Evolutionary conservation across 2,113 vertebrate species (phyloP).

Genomic region (Sinocyclocheilus anshuiensis): DNA sequence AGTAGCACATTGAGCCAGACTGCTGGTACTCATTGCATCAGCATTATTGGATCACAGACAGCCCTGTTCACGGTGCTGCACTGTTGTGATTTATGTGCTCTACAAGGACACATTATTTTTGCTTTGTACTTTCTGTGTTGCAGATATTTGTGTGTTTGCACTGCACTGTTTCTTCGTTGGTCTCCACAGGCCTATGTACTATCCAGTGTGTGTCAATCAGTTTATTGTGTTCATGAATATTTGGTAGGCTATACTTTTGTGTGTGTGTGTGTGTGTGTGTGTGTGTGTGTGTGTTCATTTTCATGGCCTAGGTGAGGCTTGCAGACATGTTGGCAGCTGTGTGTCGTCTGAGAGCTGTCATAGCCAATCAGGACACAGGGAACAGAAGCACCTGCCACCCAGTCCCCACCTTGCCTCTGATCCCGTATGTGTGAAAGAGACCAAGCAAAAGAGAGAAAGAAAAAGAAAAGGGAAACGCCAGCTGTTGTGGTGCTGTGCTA

Average conservation of each 20-base stretch:
- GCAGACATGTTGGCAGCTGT: conserved; percentile 21
- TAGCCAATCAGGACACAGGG: conserved; percentile 28
- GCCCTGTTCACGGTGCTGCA: background rate
- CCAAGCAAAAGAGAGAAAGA: background rate
- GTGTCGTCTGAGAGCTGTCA: conserved; percentile 36
- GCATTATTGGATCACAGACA: conserved; percentile 27
- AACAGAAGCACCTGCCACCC: conserved; percentile 34
- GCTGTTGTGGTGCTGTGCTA: conserved; percentile 18
- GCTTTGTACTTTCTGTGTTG: background rate
- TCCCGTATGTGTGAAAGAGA: conserved; percentile 13
- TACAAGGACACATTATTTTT: conserved; percentile 17
- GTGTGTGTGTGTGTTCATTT: background rate
- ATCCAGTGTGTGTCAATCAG: background rate
- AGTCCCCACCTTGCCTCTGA: conserved; percentile 26
- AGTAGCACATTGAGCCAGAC: background rate
- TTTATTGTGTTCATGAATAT: conserved; percentile 4
- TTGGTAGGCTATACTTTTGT: background rate
- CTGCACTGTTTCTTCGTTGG: background rate
- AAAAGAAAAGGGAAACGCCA: background rate
- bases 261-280: background rate
- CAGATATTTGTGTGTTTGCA: background rate
- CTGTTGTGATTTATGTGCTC: conserved; percentile 10
- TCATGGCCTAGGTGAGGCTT: conserved; percentile 18
- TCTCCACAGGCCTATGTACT: background rate
- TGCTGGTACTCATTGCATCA: conserved; percentile 27